phyloP scores from a whole-genome alignment of 2,797 vertebrate genomes.

The Salarias fasciatus region DNA sequence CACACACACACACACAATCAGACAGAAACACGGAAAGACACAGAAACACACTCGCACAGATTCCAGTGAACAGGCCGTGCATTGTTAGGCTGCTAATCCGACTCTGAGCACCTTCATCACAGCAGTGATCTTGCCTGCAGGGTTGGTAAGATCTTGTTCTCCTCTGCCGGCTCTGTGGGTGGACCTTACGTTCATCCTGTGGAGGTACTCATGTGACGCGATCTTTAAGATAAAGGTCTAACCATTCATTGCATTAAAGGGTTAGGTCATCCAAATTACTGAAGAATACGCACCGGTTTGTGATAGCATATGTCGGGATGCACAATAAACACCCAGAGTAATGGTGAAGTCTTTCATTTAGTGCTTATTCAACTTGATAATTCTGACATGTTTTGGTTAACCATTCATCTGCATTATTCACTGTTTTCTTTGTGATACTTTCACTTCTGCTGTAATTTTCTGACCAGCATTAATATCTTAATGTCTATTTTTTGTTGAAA shows the following conservation, averaged over 20 bases:
- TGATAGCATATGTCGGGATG: too few relatives aligned
- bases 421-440: too few relatives aligned
- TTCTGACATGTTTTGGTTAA: too few relatives aligned
- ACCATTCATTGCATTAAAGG: constrained; percentile 3
- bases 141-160: constrained; percentile 51
- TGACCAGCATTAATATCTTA: too few relatives aligned
- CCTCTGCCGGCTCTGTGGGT: constrained; percentile 33
- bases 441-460: too few relatives aligned
- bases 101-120: constrained; percentile 62
- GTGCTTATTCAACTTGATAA: too few relatives aligned
- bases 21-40: constrained; percentile 44
- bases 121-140: constrained; percentile 41
- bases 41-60: constrained; percentile 61
- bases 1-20: constrained; percentile 34
- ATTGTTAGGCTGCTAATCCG: constrained; percentile 81
- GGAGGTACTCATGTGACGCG: constrained; percentile 10
- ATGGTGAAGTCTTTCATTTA: too few relatives aligned
- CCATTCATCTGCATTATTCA: too few relatives aligned
- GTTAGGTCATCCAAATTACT: constrained; percentile 6
- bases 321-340: too few relatives aligned
- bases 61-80: constrained; percentile 78
- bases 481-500: too few relatives aligned
- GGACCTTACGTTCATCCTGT: constrained; percentile 32
- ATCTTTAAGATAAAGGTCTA: constrained; percentile 7
- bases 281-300: neutral